Conservation (phyloP, 2,113 vertebrate genomes). For the Malaclemys terrapin region DNA sequence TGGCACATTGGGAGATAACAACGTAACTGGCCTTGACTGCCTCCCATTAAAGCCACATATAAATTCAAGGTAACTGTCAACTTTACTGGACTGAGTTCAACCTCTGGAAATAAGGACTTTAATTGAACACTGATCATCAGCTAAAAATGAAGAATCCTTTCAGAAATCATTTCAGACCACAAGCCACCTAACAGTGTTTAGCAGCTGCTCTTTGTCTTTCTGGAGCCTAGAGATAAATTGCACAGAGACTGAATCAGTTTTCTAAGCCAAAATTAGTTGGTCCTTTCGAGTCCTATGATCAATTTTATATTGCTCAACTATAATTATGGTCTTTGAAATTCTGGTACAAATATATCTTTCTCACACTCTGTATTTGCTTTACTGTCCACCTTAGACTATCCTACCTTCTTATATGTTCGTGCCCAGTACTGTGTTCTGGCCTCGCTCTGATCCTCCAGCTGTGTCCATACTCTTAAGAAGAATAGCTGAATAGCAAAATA, state of each 20-base stretch:
- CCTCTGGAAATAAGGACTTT: slow-evolving; percentile 48
- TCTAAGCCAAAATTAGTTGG: slow-evolving; percentile 43
- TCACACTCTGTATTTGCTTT: background rate
- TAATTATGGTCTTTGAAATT: background rate
- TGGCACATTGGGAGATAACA: background rate
- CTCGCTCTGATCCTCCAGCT: background rate
- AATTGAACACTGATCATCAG: slow-evolving; percentile 74
- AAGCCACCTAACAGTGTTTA: slow-evolving; percentile 75
- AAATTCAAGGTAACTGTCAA: background rate
- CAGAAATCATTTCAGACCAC: slow-evolving; percentile 54
- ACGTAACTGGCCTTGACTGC: background rate
- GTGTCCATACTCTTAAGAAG: background rate
- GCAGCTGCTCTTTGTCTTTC: slow-evolving; percentile 65
- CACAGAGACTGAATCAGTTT: slow-evolving; percentile 73
- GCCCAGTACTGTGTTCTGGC: background rate
- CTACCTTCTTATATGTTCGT: background rate
- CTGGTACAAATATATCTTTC: background rate
- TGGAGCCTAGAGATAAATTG: slow-evolving; percentile 71
- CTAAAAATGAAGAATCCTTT: slow-evolving; percentile 43
- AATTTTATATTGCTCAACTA: background rate
- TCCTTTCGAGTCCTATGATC: background rate
- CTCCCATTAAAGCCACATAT: background rate
- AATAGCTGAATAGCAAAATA: background rate
- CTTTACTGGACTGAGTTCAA: background rate
- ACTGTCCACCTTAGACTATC: background rate